Evolutionary conservation across 2,113 vertebrate species (phyloP).

Genomic region (Scophthalmus maximus): DNA sequence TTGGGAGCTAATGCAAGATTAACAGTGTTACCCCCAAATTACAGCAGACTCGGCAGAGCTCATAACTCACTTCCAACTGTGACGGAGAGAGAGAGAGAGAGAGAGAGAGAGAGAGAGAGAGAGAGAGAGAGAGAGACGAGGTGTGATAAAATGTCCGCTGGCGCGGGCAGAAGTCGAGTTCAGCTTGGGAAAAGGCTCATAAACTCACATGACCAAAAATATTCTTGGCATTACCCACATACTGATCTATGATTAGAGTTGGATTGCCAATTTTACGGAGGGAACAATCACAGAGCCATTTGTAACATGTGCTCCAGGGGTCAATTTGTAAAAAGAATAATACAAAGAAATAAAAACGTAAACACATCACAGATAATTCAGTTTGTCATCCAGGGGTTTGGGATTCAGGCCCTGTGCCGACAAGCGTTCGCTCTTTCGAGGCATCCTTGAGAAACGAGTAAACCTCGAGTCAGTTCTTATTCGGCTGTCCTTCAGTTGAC

Average conservation of each 20-base stretch:
- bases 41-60: neutral
- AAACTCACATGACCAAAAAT: neutral
- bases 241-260: neutral
- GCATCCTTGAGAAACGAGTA: neutral
- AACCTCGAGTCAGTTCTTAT: neutral
- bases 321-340: neutral
- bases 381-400: too few species aligned
- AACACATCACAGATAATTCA: too few species aligned
- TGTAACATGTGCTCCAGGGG: neutral
- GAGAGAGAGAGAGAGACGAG: neutral
- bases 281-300: neutral
- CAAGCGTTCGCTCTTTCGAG: neutral
- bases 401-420: neutral
- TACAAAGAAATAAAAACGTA: neutral
- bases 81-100: neutral
- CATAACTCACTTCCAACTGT: neutral
- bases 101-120: neutral
- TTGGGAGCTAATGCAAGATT: slow-evolving; percentile 26
- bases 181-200: neutral
- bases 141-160: neutral
- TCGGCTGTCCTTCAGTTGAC: neutral
- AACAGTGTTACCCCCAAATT: slow-evolving; percentile 26
- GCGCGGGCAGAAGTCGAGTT: neutral
- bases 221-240: neutral
- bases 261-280: too few species aligned